These are phyloP conservation scores for Neotoma lepida DNA, from an alignment of 2,113 vertebrate genomes.

Conservation along the genomic window DNA sequence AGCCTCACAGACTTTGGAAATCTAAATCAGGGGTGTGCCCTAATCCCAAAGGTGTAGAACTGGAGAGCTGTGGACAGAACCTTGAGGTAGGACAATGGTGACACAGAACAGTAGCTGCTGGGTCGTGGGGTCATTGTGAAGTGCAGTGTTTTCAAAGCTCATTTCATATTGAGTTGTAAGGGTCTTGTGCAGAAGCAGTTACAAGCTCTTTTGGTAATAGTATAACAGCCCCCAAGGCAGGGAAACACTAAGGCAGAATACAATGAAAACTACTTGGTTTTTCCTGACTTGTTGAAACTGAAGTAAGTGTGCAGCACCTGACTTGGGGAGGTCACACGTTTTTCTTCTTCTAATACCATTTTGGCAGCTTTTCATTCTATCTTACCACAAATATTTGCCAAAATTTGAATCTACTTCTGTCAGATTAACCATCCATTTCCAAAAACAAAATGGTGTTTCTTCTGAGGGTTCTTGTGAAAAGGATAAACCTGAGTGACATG, in stretches of 20 bases:
- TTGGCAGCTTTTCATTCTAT: slow-evolving; percentile 86
- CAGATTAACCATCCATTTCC: slow-evolving; percentile 90
- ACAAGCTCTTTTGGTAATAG: slow-evolving; percentile 82
- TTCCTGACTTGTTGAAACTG: slow-evolving; percentile 69
- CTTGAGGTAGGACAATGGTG: not conserved
- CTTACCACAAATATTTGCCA: slow-evolving; percentile 87
- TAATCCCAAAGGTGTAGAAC: not conserved
- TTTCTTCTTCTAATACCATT: slow-evolving; percentile 82
- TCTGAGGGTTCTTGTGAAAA: slow-evolving; percentile 82
- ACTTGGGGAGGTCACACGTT: slow-evolving; percentile 80
- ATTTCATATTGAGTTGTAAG: slow-evolving; percentile 74
- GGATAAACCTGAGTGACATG: slow-evolving; percentile 85
- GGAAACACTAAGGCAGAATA: slow-evolving; percentile 76
- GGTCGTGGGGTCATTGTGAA: slow-evolving; percentile 45
- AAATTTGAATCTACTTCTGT: slow-evolving; percentile 92
- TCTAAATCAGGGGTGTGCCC: not conserved
- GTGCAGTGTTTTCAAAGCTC: slow-evolving; percentile 60
- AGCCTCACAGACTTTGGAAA: not conserved
- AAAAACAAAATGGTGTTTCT: slow-evolving; percentile 88
- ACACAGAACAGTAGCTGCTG: not conserved
- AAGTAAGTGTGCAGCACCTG: slow-evolving; percentile 84
- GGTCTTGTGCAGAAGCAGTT: slow-evolving; percentile 79
- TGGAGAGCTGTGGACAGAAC: not conserved
- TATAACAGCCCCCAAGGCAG: slow-evolving; percentile 81
- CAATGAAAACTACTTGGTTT: slow-evolving; percentile 84